Percentiles rank a stretch among this genome's conserved stretches.
Evolutionary conservation across 2,113 vertebrate genomes (phyloP).

Genomic region (Pteruthius melanotis): DNA sequence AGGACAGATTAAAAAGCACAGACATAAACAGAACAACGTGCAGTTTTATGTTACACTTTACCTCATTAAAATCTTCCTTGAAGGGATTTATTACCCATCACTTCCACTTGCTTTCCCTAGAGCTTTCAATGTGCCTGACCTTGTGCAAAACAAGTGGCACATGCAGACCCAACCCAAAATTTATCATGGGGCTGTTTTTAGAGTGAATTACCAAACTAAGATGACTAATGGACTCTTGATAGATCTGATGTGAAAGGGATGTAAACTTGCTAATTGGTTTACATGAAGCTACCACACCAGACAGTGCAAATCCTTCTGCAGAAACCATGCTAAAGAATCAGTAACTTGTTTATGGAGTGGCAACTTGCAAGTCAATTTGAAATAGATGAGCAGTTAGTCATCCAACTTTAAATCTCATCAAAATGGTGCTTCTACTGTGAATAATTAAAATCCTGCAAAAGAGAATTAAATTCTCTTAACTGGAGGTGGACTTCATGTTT

Average conservation of each 20-base stretch:
- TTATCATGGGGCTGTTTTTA: neutral
- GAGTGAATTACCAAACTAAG: neutral
- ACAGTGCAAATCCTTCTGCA: neutral
- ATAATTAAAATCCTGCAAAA: neutral
- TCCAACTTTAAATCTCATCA: neutral
- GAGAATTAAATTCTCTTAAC: neutral
- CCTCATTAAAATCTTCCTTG: neutral
- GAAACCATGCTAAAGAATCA: neutral
- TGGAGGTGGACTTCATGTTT: neutral
- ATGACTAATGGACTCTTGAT: neutral
- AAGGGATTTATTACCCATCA: neutral
- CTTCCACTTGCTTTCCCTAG: neutral
- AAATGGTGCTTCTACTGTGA: neutral
- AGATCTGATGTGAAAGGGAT: neutral
- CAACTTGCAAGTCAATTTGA: neutral
- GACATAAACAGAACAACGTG: neutral
- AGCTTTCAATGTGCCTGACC: neutral
- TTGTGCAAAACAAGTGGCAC: neutral
- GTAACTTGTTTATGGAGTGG: neutral
- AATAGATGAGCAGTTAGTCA: neutral
- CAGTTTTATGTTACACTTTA: neutral
- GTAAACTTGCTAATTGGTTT: neutral
- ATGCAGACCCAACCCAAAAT: neutral
- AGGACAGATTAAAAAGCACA: neutral
- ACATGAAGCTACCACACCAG: neutral